Base-by-base conservation (phyloP, 1,140 invertebrate species). In the Trypoxylus dichotomus region DNA sequence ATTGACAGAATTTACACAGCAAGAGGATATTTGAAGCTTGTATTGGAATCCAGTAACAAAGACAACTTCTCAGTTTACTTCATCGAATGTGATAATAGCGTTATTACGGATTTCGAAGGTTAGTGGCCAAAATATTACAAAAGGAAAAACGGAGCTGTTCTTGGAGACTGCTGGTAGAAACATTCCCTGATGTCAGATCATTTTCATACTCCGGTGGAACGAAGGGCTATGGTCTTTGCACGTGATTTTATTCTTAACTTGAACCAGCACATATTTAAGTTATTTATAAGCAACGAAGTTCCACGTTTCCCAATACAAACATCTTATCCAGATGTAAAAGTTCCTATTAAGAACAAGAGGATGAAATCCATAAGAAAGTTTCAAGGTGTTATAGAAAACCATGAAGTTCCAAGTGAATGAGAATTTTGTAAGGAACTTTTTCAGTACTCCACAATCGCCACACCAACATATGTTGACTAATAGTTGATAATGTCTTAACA, bases 1-100 rank as follows among this genome's bases (percentile, higher is more conserved):
- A 24, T 68, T 37, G 77, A 78, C 58, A 27, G 71, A 29, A 74
- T 75, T 72, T 79, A 79, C 74, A 75, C 74, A 15, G 19, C 47
- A 32, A n/a, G n/a, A n/a, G 13, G 54, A 37, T 54, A 75, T 29
- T 42, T 75, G 21, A 7, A 75, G 32, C 42, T 75, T 27, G 54
- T 75, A 54, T 47, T 75, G 21, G 10, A 21, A 60, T 75, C 42
- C n/a, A n/a, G n/a, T n/a, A n/a, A n/a, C n/a, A n/a, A n/a, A n/a
- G n/a, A n/a, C n/a, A n/a, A n/a, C n/a, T n/a, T n/a, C n/a, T n/a
- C n/a, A n/a, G n/a, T n/a, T n/a, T n/a, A n/a, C n/a, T n/a, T n/a
- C n/a, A n/a, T n/a, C n/a, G n/a, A n/a, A n/a, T n/a, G n/a, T n/a
- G n/a, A n/a, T n/a, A n/a, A n/a, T n/a, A n/a, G n/a, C 42, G 24